A percentile compares a stretch with the other conserved stretches of the same genome.
phyloP scores from a whole-genome alignment of 2,888 invertebrate species.

The Cybosia mesomella region DNA sequence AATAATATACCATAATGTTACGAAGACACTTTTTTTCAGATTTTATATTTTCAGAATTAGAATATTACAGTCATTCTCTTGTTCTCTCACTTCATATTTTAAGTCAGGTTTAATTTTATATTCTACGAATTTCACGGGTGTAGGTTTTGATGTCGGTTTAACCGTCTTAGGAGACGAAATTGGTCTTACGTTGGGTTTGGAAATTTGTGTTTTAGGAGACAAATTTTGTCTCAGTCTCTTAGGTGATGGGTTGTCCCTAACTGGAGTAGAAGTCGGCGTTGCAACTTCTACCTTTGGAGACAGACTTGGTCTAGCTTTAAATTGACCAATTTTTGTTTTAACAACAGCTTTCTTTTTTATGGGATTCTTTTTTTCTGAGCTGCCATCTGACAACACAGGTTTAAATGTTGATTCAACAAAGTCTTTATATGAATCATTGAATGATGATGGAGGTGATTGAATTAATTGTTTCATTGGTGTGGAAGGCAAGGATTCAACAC shows the following conservation, averaged over 20 bases:
- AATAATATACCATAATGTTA: not conserved
- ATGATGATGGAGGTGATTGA: constrained; percentile 62
- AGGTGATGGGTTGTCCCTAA: not conserved
- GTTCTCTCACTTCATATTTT: constrained; percentile 74
- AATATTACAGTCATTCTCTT: constrained; percentile 78
- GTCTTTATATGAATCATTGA: constrained; percentile 72
- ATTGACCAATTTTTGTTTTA: constrained; percentile 72
- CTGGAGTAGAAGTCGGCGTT: not conserved
- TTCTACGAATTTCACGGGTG: not conserved
- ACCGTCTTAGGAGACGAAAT: not conserved
- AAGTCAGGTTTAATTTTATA: constrained; percentile 48
- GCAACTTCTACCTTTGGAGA: constrained; percentile 20
- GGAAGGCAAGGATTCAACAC: constrained; percentile 7
- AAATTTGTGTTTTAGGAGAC: constrained; percentile 8
- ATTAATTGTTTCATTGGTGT: constrained; percentile 16
- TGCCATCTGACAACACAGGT: not conserved
- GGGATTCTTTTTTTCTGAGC: constrained; percentile 18
- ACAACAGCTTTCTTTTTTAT: constrained; percentile 55
- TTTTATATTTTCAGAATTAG: constrained; percentile 66
- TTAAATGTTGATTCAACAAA: constrained; percentile 64
- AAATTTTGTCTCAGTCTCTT: not conserved
- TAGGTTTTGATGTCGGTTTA: not conserved
- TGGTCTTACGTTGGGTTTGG: not conserved
- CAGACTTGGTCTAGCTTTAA: constrained; percentile 51
- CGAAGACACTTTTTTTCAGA: not conserved